Evolutionary conservation across 2,797 vertebrate species (phyloP), one percentile per base, ranked within the genome.

Genomic region (Pantherophis vulpinus): DNA sequence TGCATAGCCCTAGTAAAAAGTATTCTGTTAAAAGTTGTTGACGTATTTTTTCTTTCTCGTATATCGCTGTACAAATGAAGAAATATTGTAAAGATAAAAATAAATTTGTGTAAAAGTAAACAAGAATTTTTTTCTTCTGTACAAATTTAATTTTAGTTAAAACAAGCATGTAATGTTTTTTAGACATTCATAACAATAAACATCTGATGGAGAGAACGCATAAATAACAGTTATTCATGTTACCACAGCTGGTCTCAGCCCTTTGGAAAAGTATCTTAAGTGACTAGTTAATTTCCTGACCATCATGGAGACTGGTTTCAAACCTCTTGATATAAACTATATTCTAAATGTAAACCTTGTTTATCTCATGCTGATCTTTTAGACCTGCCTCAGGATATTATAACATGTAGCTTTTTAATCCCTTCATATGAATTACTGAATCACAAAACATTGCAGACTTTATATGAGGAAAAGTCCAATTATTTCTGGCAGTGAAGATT

Each of bases 321-420:
- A 63, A 47, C 23, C 63, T 66, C 32, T 66, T 27, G 89, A 56
- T 27, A 18, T 4, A 0, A 0, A 0, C 1, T 1, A 6, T 25
- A 60, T 4, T 3, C 54, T 58, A 89, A 91, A 90, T 70, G 51
- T 88, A 88, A 86, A 92, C 56, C 0, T 3, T 61, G 10, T 3
- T 8, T 0, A 6, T 47, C 25, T 13, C 66, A 0, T 25, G 2
- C 16, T 2, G 0, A 42, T 12, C 0, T 2, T 51, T 55, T 0
- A 87, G 37, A 70, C 29, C 54, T 29, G 74, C 83, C 79, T 2
- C 0, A 0, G 88, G 91, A 7, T 83, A 92, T 51, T 91, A 3
- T 2, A 9, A 87, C 25, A 25, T 54, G 47, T 47, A 63, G 63
- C 14, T 32, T 54, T 58, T 42, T 51, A 20, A 7, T 1, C 47